Base-by-base conservation (phyloP, 2,113 vertebrate species). In the Gila orcuttii region DNA sequence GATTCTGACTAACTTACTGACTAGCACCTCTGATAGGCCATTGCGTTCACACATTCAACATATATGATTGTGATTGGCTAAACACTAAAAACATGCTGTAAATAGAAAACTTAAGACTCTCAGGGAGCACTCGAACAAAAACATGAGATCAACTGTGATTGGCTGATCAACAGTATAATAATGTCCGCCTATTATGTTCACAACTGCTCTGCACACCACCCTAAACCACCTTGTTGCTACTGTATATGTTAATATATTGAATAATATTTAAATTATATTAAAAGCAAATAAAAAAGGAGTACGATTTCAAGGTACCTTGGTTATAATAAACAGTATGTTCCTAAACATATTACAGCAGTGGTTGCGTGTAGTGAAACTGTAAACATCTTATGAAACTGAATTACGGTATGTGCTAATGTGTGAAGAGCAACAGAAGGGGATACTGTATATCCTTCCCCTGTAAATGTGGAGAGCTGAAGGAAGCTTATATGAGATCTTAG, bases 401-500 rank as follows among this genome's bases (percentile, higher is more conserved):
- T 68, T 19, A 9, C 2, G 13, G 12, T 74, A 47, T 25, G 71
- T 17, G 50, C 45, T 77, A 33, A 77, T 33, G 17, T 55, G 75
- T 77, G 6, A 47, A 55, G 17, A 55, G 75, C 25, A 77, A 77
- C 50, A 52, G 50, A 31, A 77, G 75, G 75, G 75, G 47, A 50
- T 77, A 28, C 28, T 28, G 28, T 28, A 50, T 77, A 17, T 28
- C 47, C 8, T 3, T 21, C 50, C 28, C 31, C 75, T 39, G 11
- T 42, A 73, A 36, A 42, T 73, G 36, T 42, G 36, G 21, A 73
- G 42, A 50, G n/a, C 73, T 80, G 57, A 25, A 25, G 13, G 39
- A 45, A 80, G 59, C 59, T 79, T 39, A 42, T 42, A 47, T 31
- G 39, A 80, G 23, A 64, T 80, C 36, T 80, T 80, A 42, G 78